These are phyloP conservation scores for Bungarus multicinctus DNA, from an alignment of 2,113 vertebrate species.

Conservation along the genomic window DNA sequence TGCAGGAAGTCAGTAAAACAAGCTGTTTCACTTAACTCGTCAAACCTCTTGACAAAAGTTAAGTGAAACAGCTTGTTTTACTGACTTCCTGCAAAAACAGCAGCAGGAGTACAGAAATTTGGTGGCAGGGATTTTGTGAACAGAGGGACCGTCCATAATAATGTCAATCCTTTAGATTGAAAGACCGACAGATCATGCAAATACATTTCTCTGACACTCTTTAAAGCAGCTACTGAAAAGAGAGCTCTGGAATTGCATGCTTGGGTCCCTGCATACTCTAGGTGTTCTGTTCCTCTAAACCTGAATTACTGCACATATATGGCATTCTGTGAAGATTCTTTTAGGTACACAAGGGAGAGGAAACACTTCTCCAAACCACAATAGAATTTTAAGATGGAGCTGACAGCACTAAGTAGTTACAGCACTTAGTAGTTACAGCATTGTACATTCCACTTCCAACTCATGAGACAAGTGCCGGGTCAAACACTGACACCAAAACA, in stretches of 20 bases:
- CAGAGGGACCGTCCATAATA: neutral
- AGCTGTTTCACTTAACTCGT: neutral
- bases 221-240: neutral
- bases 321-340: neutral
- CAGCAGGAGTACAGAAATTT: neutral
- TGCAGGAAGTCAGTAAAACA: no score
- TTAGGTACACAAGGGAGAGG: neutral
- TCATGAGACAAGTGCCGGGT: neutral
- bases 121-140: neutral
- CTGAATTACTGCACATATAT: neutral
- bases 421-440: neutral
- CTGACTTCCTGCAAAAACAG: no score
- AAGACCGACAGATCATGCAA: neutral
- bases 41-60: no score
- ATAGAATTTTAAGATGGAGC: neutral
- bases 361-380: neutral
- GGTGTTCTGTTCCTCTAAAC: neutral
- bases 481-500: neutral
- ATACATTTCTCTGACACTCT: neutral
- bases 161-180: neutral
- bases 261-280: neutral
- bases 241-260: neutral
- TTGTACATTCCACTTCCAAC: neutral
- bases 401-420: neutral
- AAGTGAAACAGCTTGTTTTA: no score